Evolutionary conservation across 2,888 invertebrate genomes (phyloP), one percentile per base, ranked within the genome.

Genomic region (Bursaphelenchus okinawaensis): DNA sequence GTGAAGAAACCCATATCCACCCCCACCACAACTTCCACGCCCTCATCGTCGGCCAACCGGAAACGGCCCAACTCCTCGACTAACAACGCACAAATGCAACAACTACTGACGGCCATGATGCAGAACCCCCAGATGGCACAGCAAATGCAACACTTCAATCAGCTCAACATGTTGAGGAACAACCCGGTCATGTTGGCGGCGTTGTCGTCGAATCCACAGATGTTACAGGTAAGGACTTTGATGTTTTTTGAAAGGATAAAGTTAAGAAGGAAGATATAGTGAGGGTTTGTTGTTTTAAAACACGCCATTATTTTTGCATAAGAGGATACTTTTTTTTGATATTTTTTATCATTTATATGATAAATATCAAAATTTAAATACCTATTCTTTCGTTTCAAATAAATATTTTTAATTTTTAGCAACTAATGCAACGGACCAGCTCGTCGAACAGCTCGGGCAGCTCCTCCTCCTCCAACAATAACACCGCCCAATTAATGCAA

Each of bases 51-150:
- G 40, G 31, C 27, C 61, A 62, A 28, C 20, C 54, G 29, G 59
- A 52, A 19, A 65, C 55, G 65, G 60, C 65, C 9, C 59, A 59
- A 26, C 23, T 62, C 20, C 52, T 28, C 28, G 26, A 19, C 40
- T n/a, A 61, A 26, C 52, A n/a, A n/a, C n/a, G 12, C 40, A n/a
- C 40, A 52, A 28, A 51, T 52, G 52, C 51, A 28, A 52, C 52
- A 52, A 26, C 52, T 52, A 7, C 12, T 54, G 54, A 54, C 12
- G 12, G 22, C 54, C 23, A 22, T 24, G 24, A 54, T 54, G n/a
- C 24, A 23, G 19, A 24, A 22, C 22, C 54, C 22, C 2, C 24
- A 54, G 19, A 54, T 54, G 22, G 54, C 24, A 3, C 23, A 54
- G 16, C 23, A 54, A 19, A 54, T 54, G 22, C 61, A 61, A 20